Base-by-base conservation (phyloP, 1,140 invertebrate genomes). In the Sarcophaga bullata region DNA sequence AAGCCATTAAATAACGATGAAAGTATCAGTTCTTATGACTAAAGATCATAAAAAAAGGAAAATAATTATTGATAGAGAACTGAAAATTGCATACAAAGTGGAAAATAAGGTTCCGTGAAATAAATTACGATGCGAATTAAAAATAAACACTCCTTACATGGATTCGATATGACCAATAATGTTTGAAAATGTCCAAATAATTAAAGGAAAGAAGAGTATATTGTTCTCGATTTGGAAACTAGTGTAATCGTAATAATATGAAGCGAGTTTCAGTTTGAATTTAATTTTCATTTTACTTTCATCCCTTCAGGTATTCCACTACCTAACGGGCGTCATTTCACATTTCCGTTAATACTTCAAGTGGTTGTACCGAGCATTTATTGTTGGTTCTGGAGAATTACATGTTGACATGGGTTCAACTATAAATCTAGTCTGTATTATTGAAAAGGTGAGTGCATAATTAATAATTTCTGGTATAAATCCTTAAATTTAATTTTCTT, bases 341-440 rank as follows among this genome's bases (percentile, higher is more conserved):
- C 96, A 97, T 90, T 96, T 96, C 91, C 91, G 96, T 96, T 82
- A 95, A 96, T 90, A n/a, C 92, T 97, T 73, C 94, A 96, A 91
- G 96, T 97, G 84, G 95, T 97, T 84, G 94, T 96, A 84, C 96
- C 96, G 96, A 90, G 96, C 96, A 72, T 96, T 95, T 90, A 97
- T 97, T 87, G 92, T 97, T 86, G 95, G 95, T 50, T 96, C 94
- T 83, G 95, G 95, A 54, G 96, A 97, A 86, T 95, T 97, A 87
- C 96, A 97, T 91, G 96, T 97, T 72, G 96, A 97, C 88, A 93
- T 96, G 86, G 96, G 96, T 84, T 96, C 95, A 90, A 95, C 96
- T 86, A 97, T 97, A 90, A 96, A 95, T 91, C 93, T 97, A 86
- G 95, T 97, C 86, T 97, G 96, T 92, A 95, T 97, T 87, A 97